Conservation (phyloP, 2,797 vertebrate genomes). For the Sebastes reedi region DNA sequence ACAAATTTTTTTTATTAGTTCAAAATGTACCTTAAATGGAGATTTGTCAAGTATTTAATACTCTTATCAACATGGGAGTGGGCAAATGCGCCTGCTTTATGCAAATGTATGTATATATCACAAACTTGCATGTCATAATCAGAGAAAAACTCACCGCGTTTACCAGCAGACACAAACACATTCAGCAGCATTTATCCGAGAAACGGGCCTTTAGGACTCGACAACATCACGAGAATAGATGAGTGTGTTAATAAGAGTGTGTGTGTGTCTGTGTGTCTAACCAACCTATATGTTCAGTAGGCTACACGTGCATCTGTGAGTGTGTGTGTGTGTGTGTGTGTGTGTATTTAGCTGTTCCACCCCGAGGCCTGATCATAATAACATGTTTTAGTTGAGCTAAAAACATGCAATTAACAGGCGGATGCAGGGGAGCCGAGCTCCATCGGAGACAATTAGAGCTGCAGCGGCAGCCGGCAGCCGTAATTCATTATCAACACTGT, state of each 20-base stretch:
- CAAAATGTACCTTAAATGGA: too few relatives aligned
- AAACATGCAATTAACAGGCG: constrained; percentile 62
- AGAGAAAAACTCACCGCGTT: neutral
- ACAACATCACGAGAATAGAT: neutral
- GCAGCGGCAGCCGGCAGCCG: constrained; percentile 42
- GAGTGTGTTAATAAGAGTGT: neutral
- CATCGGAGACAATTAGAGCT: constrained; percentile 63
- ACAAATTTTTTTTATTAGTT: too few relatives aligned
- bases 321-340: neutral
- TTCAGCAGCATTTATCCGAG: constrained; percentile 2
- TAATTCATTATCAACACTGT: constrained; percentile 56
- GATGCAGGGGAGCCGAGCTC: constrained; percentile 25
- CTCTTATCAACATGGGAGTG: too few relatives aligned
- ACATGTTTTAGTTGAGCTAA: constrained; percentile 61
- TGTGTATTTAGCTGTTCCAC: constrained; percentile 17
- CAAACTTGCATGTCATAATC: neutral
- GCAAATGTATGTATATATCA: too few relatives aligned
- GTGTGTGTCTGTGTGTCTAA: neutral
- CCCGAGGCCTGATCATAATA: constrained; percentile 55
- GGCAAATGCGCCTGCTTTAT: too few relatives aligned
- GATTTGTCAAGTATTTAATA: too few relatives aligned
- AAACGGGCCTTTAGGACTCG: neutral
- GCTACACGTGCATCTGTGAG: neutral
- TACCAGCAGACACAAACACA: neutral
- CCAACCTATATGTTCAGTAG: neutral